Conservation (phyloP, 2,113 vertebrate species). For the Kryptolebias marmoratus region DNA sequence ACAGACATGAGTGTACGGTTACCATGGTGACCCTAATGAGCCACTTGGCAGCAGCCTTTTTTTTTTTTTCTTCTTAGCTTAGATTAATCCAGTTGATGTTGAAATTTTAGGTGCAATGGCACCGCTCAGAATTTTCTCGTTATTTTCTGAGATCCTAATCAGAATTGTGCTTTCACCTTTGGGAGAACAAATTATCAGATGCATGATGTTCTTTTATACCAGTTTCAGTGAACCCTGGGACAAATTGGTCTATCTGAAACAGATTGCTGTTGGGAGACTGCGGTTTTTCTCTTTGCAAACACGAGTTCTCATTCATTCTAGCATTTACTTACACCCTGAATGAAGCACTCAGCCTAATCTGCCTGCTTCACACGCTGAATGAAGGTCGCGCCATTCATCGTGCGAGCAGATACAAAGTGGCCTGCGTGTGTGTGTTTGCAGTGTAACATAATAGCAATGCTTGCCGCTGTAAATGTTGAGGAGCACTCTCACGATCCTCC, state of each 20-base stretch:
- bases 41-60: too few species aligned
- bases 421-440: constrained; percentile 7
- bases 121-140: constrained; percentile 5
- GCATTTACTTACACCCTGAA: constrained; percentile 42
- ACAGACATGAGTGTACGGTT: too few species aligned
- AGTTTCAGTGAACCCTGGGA: constrained; percentile 30
- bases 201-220: constrained; percentile 18
- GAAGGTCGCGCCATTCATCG: constrained; percentile 40
- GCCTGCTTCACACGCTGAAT: constrained; percentile 15
- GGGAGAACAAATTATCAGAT: constrained; percentile 29
- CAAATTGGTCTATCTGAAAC: constrained; percentile 20
- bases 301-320: constrained; percentile 22
- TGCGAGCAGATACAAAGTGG: constrained; percentile 11
- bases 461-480: constrained; percentile 40
- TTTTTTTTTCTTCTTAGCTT: too few species aligned
- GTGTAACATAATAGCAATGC: constrained; percentile 18
- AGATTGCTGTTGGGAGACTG: constrained; percentile 45
- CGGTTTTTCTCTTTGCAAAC: constrained; percentile 19
- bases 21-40: too few species aligned
- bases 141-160: constrained; percentile 46
- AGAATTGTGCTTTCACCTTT: constrained; percentile 1
- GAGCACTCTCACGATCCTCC: constrained; percentile 19
- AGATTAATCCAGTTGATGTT: too few species aligned
- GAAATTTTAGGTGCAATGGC: too few species aligned
- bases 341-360: constrained; percentile 34